Conservation (phyloP, 23 tunicate genomes). For the Halocynthia aurantium region DNA sequence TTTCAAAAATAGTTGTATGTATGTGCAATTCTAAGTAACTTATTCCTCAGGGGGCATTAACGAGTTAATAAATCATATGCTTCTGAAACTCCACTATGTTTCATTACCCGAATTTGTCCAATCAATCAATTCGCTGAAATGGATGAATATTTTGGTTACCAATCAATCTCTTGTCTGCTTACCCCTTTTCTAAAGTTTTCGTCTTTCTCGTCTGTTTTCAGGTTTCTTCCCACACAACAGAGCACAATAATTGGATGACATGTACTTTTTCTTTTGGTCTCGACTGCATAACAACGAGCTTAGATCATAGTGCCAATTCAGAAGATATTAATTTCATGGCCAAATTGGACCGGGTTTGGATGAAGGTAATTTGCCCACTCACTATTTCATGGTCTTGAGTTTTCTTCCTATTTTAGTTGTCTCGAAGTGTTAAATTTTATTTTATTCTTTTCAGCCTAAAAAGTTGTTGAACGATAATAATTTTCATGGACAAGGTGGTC, state of each 20-base stretch:
- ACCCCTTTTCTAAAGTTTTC: not conserved
- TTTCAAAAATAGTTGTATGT: too few relatives aligned
- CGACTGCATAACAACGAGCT: conserved; percentile 26
- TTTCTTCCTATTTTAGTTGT: not conserved
- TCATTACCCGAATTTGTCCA: too few relatives aligned
- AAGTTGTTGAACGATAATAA: not conserved
- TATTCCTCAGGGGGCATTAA: too few relatives aligned
- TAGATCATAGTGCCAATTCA: conserved; percentile 76
- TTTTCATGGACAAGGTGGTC: not conserved
- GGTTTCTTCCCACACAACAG: not conserved
- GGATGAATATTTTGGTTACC: not conserved
- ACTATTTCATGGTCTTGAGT: not conserved
- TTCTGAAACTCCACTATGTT: too few relatives aligned
- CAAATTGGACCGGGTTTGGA: conserved; percentile 52
- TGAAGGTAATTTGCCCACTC: conserved; percentile 36
- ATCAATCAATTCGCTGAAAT: not conserved
- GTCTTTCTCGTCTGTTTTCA: not conserved
- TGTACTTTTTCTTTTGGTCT: conserved; percentile 25
- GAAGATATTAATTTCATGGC: conserved; percentile 80
- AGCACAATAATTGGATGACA: not conserved
- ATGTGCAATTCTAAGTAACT: too few relatives aligned
- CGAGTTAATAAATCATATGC: too few relatives aligned
- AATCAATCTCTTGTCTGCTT: not conserved
- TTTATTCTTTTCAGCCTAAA: not conserved
- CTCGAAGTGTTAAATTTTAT: too few relatives aligned